phyloP scores from a whole-genome alignment of 2,797 vertebrate species.

The Tokudaia tokunoshimensis region DNA sequence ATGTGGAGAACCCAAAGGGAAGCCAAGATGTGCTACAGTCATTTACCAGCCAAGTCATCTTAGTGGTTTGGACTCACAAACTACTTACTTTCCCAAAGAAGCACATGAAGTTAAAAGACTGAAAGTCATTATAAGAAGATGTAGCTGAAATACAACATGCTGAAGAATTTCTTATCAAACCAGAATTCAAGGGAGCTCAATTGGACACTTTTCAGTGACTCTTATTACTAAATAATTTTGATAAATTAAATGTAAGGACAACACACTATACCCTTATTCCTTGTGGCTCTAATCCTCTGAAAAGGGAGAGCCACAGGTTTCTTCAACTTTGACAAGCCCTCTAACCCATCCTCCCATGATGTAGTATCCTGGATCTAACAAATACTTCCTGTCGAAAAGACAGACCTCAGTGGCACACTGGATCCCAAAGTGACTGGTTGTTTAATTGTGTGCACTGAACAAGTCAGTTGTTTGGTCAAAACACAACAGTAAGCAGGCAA shows the following conservation, averaged over 20 bases:
- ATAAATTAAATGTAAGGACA: not conserved
- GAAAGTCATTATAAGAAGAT: not conserved
- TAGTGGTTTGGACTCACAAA: not conserved
- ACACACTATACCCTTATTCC: not conserved
- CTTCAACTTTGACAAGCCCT: slow-evolving; percentile 98
- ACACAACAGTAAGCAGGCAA: slow-evolving; percentile 98
- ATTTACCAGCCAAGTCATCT: not conserved
- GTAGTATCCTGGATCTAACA: slow-evolving; percentile 98
- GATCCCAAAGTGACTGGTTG: slow-evolving; percentile 98
- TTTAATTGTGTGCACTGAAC: slow-evolving; percentile 97
- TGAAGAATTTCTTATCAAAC: slow-evolving; percentile 91
- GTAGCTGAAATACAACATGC: not conserved
- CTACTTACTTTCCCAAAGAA: not conserved
- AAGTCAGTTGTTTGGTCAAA: slow-evolving; percentile 96
- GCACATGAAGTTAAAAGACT: not conserved
- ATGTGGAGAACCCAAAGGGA: not conserved
- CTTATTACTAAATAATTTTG: slow-evolving; percentile 91
- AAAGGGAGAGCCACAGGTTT: slow-evolving; percentile 90
- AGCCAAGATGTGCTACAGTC: not conserved
- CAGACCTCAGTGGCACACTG: slow-evolving; percentile 96
- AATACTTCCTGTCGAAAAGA: slow-evolving; percentile 96
- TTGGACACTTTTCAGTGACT: slow-evolving; percentile 98
- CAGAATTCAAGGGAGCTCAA: slow-evolving; percentile 91
- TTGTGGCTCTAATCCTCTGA: not conserved
- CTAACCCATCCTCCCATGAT: slow-evolving; percentile 97